Evolutionary conservation across 2,113 vertebrate genomes (phyloP).

Genomic region (Hippopotamus amphibius): DNA sequence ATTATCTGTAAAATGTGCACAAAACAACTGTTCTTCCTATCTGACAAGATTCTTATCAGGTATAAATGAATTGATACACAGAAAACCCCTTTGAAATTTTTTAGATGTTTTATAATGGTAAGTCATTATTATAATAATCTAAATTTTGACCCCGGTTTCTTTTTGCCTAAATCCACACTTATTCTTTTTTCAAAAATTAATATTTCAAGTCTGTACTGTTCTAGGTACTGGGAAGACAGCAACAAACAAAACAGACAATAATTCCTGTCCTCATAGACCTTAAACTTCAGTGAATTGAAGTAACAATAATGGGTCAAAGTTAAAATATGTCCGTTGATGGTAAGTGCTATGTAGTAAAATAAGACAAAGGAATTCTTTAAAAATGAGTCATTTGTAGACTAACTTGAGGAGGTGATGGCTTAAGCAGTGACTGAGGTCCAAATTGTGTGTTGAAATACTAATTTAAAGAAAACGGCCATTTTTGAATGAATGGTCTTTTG

Average conservation of each 20-base stretch:
- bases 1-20: neutral
- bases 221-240: neutral
- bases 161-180: neutral
- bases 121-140: slow-evolving; percentile 30
- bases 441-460: neutral
- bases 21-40: neutral
- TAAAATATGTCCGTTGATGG: neutral
- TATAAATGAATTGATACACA: neutral
- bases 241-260: neutral
- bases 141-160: neutral
- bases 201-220: neutral
- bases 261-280: neutral
- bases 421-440: neutral
- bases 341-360: neutral
- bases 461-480: neutral
- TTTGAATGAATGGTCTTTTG: neutral
- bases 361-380: neutral
- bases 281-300: neutral
- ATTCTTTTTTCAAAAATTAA: neutral
- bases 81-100: neutral
- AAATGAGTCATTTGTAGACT: neutral
- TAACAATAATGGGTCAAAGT: neutral
- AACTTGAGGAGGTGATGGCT: neutral
- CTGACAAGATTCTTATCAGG: neutral
- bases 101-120: neutral